phyloP scores from a whole-genome alignment of 1,140 invertebrate genomes.

The Cyphomyrmex costatus region DNA sequence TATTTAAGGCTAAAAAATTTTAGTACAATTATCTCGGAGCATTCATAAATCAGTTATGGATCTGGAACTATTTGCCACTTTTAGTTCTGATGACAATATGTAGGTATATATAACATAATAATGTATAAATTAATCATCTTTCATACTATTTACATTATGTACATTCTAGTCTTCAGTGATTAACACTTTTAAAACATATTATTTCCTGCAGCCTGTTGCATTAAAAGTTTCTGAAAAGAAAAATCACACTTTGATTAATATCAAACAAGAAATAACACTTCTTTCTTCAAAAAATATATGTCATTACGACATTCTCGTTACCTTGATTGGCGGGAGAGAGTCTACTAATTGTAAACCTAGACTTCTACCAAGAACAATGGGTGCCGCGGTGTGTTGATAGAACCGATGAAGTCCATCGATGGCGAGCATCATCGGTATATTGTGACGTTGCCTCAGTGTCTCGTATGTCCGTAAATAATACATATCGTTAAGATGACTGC shows the following conservation, averaged over 20 bases:
- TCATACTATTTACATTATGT: not conserved
- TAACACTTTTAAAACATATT: not conserved
- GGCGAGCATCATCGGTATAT: constrained; percentile 95
- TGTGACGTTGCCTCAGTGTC: constrained; percentile 93
- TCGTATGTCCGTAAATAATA: constrained; percentile 95
- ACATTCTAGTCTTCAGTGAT: not conserved
- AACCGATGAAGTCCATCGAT: constrained; percentile 96
- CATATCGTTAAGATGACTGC: constrained; percentile 89
- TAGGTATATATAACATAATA: not conserved
- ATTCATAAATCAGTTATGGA: too few species aligned
- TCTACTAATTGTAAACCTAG: constrained; percentile 95
- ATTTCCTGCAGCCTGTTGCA: constrained; percentile 25
- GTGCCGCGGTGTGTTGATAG: constrained; percentile 92
- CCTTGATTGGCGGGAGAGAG: constrained; percentile 93
- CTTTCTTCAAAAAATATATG: constrained; percentile 6
- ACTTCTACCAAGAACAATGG: constrained; percentile 93
- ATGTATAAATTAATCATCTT: too few species aligned
- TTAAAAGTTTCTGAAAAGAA: constrained; percentile 43
- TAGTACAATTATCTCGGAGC: too few species aligned
- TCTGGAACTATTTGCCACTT: too few species aligned
- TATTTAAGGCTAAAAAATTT: too few species aligned
- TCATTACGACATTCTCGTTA: constrained; percentile 75
- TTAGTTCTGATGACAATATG: not conserved
- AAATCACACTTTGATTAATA: not conserved
- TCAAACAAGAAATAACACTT: not conserved